Evolutionary conservation across 1,140 invertebrate species (phyloP).

Genomic region (Magallana ariakensis): DNA sequence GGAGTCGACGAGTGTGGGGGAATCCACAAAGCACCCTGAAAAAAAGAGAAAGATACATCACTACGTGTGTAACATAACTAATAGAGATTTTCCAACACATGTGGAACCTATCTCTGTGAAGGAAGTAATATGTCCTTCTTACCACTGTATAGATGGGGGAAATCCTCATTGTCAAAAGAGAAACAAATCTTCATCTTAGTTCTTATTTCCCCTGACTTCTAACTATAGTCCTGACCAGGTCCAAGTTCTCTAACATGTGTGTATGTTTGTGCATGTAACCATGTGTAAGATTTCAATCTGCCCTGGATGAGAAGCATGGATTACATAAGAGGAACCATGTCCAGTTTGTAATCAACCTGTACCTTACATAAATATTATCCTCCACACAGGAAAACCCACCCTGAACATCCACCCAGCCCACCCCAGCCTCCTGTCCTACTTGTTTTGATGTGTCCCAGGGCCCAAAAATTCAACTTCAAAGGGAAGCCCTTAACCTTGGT

Average conservation of each 20-base stretch:
- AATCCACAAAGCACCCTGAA: conserved; percentile 70
- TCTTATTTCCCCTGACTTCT: not conserved
- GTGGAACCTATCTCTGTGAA: no score
- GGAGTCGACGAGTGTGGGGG: conserved; percentile 65
- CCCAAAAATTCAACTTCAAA: conserved; percentile 12
- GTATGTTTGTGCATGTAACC: not conserved
- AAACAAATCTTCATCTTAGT: not conserved
- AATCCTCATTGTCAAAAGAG: not conserved
- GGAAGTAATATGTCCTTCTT: no score
- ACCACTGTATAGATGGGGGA: not conserved
- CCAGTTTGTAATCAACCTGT: not conserved
- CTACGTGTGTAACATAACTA: not conserved
- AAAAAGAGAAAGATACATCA: not conserved
- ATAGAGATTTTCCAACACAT: no score
- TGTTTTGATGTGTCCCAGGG: conserved; percentile 19
- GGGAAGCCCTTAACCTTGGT: not conserved
- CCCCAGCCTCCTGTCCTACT: conserved; percentile 7
- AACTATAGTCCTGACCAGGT: not conserved
- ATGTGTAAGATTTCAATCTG: not conserved
- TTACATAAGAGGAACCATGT: not conserved
- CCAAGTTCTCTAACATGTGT: not conserved
- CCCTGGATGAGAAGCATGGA: not conserved
- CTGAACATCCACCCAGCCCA: not conserved
- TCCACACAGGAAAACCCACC: not conserved
- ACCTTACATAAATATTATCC: conserved; percentile 23